Conservation (phyloP, 1,140 invertebrate genomes). For the Eufriesea mexicana region DNA sequence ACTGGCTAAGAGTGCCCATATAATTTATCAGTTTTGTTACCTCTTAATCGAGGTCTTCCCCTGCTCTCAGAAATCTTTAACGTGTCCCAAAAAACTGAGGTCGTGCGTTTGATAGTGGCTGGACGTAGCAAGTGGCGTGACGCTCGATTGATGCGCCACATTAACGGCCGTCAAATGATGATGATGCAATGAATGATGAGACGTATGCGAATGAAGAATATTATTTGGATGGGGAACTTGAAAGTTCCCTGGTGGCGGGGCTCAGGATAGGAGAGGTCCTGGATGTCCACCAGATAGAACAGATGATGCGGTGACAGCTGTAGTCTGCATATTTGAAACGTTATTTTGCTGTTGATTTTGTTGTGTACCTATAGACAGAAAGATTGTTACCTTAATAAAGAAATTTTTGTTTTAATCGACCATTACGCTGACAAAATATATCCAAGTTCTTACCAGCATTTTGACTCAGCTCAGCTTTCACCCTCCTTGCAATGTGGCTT, state of each 20-base stretch:
- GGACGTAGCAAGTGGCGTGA: conserved; percentile 71
- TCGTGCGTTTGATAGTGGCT: conserved; percentile 79
- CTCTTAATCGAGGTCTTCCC: conserved; percentile 73
- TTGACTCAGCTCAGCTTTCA: conserved; percentile 92
- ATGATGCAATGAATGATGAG: conserved; percentile 74
- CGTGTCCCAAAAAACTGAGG: conserved; percentile 79
- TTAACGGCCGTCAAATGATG: conserved; percentile 76
- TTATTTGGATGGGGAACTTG: conserved; percentile 81
- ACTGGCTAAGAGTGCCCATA: conserved; percentile 18
- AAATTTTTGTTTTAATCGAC: background rate
- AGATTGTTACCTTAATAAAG: background rate
- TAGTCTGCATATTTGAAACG: conserved; percentile 78
- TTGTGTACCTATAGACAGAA: conserved; percentile 69
- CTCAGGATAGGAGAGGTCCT: conserved; percentile 81
- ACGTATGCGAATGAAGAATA: conserved; percentile 77
- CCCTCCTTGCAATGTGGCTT: conserved; percentile 90
- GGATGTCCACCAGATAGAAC: conserved; percentile 80
- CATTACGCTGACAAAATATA: background rate
- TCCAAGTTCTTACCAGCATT: conserved; percentile 74
- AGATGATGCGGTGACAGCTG: conserved; percentile 76
- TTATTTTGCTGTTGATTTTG: conserved; percentile 79
- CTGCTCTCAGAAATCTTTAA: conserved; percentile 81
- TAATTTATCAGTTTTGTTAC: conserved; percentile 64
- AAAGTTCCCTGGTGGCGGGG: conserved; percentile 82
- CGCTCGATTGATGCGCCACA: conserved; percentile 77